A percentile compares a stretch with the other conserved stretches of the same genome.
These are phyloP conservation scores for Saturnia pavonia DNA, from an alignment of 2,888 invertebrate genomes.

Conservation along the genomic window DNA sequence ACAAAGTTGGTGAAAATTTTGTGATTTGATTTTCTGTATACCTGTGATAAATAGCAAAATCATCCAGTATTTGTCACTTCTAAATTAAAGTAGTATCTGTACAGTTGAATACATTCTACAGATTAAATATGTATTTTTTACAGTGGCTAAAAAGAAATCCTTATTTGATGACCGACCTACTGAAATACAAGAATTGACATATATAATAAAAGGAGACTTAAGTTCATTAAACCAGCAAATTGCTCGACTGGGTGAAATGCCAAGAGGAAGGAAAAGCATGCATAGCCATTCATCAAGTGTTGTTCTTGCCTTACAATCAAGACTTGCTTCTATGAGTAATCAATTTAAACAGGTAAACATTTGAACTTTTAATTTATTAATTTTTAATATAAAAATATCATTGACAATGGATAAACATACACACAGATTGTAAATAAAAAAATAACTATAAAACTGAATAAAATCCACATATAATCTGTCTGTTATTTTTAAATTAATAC, in stretches of 20 bases:
- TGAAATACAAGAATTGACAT: slow-evolving; percentile 98
- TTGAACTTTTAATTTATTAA: background rate
- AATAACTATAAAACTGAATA: background rate
- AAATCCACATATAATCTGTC: no score
- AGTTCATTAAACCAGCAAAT: slow-evolving; percentile 98
- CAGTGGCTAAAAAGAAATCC: slow-evolving; percentile 98
- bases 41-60: background rate
- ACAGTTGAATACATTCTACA: background rate
- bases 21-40: slow-evolving; percentile 14
- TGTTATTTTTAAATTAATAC: no score
- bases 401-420: background rate
- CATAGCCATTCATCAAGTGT: slow-evolving; percentile 96
- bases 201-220: slow-evolving; percentile 98
- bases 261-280: slow-evolving; percentile 90
- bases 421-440: background rate
- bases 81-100: background rate
- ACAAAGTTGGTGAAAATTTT: slow-evolving; percentile 1
- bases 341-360: slow-evolving; percentile 92
- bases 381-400: background rate
- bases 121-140: slow-evolving; percentile 45
- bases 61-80: background rate
- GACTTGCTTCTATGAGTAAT: slow-evolving; percentile 97
- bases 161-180: slow-evolving; percentile 97
- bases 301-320: slow-evolving; percentile 95
- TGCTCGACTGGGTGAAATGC: slow-evolving; percentile 93